phyloP scores from a whole-genome alignment of 2,888 invertebrate genomes.

The Melinaea marsaeus region DNA sequence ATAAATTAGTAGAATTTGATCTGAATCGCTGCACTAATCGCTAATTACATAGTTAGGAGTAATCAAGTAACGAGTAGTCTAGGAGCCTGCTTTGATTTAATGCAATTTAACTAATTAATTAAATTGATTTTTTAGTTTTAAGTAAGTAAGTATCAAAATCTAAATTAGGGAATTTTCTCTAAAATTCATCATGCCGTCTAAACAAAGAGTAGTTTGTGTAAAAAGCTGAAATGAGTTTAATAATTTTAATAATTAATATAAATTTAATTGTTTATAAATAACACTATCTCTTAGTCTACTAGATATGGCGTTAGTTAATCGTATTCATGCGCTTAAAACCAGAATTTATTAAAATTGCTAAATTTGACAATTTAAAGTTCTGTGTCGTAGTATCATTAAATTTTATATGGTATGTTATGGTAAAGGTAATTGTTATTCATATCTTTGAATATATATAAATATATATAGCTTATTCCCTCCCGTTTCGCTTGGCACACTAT shows the following conservation, averaged over 20 bases:
- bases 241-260: no score
- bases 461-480: neutral
- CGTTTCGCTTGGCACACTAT: no score
- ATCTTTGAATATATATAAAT: no score
- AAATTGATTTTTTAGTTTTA: no score
- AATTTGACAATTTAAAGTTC: conserved; percentile 10
- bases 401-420: conserved; percentile 6
- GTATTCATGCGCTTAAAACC: neutral
- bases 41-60: conserved; percentile 24
- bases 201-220: no score
- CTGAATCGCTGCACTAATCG: conserved; percentile 20
- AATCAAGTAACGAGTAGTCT: conserved; percentile 16
- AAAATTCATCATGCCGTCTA: no score
- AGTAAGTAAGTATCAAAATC: no score
- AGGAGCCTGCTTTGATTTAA: neutral
- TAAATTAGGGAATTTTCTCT: no score
- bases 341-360: neutral
- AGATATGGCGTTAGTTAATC: conserved; percentile 13
- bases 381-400: conserved; percentile 17
- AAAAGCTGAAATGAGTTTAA: no score
- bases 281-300: conserved; percentile 5
- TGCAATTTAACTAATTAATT: neutral
- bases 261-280: neutral
- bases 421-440: neutral
- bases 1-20: conserved; percentile 28